Evolutionary conservation across 2,888 invertebrate species (phyloP).

Genomic region (Terebella lapidaria): DNA sequence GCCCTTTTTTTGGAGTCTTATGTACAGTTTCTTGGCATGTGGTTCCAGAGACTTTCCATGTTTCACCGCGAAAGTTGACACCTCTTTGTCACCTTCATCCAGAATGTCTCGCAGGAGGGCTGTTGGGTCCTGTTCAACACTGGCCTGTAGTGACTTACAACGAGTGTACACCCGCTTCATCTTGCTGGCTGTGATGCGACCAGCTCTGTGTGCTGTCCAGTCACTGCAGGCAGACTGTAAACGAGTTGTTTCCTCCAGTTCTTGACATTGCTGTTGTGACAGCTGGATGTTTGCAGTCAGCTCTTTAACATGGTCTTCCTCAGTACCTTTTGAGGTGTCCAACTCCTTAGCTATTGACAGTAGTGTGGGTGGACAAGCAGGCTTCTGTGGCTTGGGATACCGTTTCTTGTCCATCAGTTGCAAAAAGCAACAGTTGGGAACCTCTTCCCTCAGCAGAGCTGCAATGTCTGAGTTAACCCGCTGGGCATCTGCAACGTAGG

Average conservation of each 20-base stretch:
- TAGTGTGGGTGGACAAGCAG: too few species aligned
- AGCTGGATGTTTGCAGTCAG: neutral
- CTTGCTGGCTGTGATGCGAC: conserved; percentile 1
- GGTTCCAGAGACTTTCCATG: neutral
- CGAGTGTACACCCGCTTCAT: neutral
- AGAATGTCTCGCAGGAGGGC: neutral
- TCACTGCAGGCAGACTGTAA: neutral
- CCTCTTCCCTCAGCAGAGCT: too few species aligned
- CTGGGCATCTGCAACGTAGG: too few species aligned
- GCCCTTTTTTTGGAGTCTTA: too few species aligned
- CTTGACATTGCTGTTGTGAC: neutral
- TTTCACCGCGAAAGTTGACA: neutral
- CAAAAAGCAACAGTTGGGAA: too few species aligned
- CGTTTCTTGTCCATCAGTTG: too few species aligned
- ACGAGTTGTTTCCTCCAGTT: neutral
- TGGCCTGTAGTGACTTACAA: neutral
- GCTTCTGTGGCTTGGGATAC: too few species aligned
- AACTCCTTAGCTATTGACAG: neutral
- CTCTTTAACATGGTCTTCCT: neutral
- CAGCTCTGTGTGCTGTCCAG: neutral
- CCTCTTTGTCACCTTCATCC: neutral
- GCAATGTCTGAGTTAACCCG: too few species aligned
- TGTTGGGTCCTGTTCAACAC: neutral
- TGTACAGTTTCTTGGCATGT: too few species aligned
- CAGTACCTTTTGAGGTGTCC: neutral